Evolutionary conservation across 2,797 vertebrate genomes (phyloP), one percentile per base, ranked within the genome.

Genomic region (Microhierax caerulescens): DNA sequence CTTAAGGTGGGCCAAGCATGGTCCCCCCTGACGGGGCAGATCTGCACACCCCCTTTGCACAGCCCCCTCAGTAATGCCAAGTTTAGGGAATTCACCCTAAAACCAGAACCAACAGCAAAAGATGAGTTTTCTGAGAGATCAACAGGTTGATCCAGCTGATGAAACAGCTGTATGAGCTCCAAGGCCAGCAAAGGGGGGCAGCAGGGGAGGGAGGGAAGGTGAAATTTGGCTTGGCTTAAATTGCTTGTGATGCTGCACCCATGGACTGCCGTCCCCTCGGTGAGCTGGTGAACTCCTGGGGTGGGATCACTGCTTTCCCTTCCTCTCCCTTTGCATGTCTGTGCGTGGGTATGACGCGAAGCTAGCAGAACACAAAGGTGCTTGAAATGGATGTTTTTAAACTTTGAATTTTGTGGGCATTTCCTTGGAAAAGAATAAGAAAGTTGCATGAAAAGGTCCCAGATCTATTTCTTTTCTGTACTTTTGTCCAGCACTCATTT

Each of bases 21-120:
- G 50, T 32, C 7, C 15, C 15, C 25, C 2, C 8, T 3, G 25
- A 10, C 0, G 1, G 15, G 4, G 32, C 1, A 4, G 22, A 15
- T 53, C 20, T 63, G n/a, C 2, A 1, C 17, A 25, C 20, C 60
- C 28, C 0, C 15, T 67, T 67, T 43, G 32, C 37, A 8, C 2
- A 37, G 13, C 28, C 27, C 24, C 32, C 65, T 73, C 2, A 0
- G 2, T 56, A 53, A 59, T 0, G 1, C 7, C 5, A 36, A n/a
- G 8, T 56, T 68, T n/a, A 28, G 68, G 43, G 39, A 81, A 63
- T 70, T 72, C 64, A 37, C 53, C 48, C 22, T 23, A 17, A 84
- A 64, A 36, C 18, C 25, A 22, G 28, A 23, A n/a, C 4, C 12
- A 10, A 1, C 12, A 75, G 27, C 17, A 72, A 56, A 34, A 93